A percentile compares a stretch with the other conserved stretches of the same genome.
phyloP scores from a whole-genome alignment of 2,113 vertebrate genomes.

The Bufo bufo region DNA sequence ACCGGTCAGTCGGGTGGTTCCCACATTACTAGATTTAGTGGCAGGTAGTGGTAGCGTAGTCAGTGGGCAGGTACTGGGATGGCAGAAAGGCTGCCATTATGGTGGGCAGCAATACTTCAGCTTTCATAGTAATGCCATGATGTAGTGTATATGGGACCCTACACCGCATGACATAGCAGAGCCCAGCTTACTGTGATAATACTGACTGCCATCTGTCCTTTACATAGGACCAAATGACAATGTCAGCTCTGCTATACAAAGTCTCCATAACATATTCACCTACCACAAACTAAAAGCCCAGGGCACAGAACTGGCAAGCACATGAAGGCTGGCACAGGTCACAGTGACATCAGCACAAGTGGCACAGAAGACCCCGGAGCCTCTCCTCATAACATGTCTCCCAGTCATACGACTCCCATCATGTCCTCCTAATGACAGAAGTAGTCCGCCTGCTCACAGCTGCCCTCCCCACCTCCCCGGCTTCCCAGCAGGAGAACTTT shows the following conservation, averaged over 20 bases:
- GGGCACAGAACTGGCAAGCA: neutral
- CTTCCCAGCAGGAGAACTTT: neutral
- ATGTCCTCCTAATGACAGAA: neutral
- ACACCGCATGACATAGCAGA: neutral
- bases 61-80: no score
- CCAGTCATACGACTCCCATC: neutral
- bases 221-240: no score
- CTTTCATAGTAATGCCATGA: neutral
- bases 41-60: no score
- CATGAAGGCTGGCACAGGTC: neutral
- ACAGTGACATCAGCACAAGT: neutral
- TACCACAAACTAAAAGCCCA: no score
- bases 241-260: no score
- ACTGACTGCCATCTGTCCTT: no score
- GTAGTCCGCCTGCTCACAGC: neutral
- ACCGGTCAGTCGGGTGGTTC: no score
- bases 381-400: neutral
- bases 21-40: no score
- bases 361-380: neutral
- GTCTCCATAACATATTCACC: no score
- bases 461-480: neutral
- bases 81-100: no score
- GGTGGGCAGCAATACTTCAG: neutral
- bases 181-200: neutral
- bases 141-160: neutral